Percentiles rank a stretch among this genome's conserved stretches.
These are phyloP conservation scores for Bradypus variegatus DNA, from an alignment of 2,797 vertebrate genomes.

Conservation along the genomic window DNA sequence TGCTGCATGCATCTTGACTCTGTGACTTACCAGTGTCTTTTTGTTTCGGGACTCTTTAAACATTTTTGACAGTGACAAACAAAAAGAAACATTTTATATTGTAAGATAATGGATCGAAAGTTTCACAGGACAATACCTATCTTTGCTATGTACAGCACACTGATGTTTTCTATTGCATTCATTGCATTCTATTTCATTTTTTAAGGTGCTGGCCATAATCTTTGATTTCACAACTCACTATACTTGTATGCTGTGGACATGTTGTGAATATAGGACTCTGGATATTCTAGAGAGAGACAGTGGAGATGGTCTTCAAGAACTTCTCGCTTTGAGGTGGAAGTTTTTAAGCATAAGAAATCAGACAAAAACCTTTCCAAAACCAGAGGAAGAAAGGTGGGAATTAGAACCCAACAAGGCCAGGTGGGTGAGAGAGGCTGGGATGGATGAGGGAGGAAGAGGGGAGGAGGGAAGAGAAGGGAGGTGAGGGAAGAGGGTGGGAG, in stretches of 20 bases:
- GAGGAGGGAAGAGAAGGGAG: too few relatives aligned
- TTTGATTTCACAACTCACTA: background rate
- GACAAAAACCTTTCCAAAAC: background rate
- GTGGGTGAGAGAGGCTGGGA: background rate
- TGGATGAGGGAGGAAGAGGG: background rate
- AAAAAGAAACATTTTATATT: slow-evolving; percentile 3
- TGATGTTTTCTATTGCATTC: background rate
- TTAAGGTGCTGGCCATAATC: background rate
- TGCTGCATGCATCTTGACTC: background rate
- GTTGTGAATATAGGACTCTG: background rate
- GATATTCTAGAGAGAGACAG: background rate
- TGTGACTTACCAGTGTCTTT: slow-evolving; percentile 11
- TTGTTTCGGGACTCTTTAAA: background rate
- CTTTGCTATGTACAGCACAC: background rate
- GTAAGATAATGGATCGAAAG: background rate
- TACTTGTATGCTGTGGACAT: background rate
- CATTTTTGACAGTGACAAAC: background rate
- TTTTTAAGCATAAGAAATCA: background rate
- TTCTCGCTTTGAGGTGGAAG: background rate
- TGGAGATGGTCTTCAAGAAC: background rate
- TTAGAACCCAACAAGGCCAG: background rate
- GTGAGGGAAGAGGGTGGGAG: background rate
- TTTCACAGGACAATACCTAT: background rate
- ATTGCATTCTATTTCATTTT: slow-evolving; percentile 3
- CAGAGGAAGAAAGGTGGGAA: background rate